Conservation (phyloP, 2,888 invertebrate genomes). For the Heliconius aoede region DNA sequence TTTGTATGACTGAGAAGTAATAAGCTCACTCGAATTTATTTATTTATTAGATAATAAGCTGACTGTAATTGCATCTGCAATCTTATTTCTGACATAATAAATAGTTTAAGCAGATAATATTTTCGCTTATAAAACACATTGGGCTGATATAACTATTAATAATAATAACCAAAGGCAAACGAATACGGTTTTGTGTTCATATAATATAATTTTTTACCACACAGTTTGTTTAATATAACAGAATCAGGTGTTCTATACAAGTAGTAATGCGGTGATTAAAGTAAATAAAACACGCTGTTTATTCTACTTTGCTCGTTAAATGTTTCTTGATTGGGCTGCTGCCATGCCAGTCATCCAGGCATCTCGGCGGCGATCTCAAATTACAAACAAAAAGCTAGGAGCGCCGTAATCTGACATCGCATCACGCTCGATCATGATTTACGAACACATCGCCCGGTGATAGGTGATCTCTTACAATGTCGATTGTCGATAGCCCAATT, state of each 20-base stretch:
- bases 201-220: background rate
- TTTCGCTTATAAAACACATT: background rate
- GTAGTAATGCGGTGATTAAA: conserved; percentile 3
- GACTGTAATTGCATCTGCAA: conserved; percentile 14
- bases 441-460: conserved; percentile 77
- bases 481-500: conserved; percentile 64
- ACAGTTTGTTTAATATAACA: background rate
- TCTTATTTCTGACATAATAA: background rate
- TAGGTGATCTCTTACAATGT: conserved; percentile 77
- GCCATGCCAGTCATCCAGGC: conserved; percentile 73
- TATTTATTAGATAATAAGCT: conserved; percentile 13
- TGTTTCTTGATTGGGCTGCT: conserved; percentile 51
- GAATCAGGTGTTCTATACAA: background rate
- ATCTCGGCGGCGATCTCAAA: conserved; percentile 76
- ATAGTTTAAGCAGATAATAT: background rate
- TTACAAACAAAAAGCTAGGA: conserved; percentile 80
- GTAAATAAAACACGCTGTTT: conserved; percentile 30
- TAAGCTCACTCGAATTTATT: background rate
- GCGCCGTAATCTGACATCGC: conserved; percentile 79
- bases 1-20: background rate
- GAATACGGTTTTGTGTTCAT: background rate
- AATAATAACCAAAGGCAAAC: background rate
- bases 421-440: conserved; percentile 81
- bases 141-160: background rate
- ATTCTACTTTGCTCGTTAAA: conserved; percentile 46